phyloP scores from a whole-genome alignment of 1,140 invertebrate species.

The Achroia grisella region DNA sequence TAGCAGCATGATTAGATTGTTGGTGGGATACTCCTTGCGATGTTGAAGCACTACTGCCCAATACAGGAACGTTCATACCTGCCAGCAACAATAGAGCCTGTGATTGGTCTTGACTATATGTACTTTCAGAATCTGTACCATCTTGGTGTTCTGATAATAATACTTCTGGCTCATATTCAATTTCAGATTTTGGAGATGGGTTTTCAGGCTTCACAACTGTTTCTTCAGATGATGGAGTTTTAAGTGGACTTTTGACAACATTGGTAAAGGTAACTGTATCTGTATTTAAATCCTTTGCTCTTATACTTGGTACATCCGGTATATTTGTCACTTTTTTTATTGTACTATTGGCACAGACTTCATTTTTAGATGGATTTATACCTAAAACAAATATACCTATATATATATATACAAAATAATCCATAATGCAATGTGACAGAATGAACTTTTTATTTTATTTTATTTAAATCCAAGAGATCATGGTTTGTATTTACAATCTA shows the following conservation, averaged over 20 bases:
- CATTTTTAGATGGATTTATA: slow-evolving; percentile 61
- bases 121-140: slow-evolving; percentile 42
- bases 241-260: slow-evolving; percentile 45
- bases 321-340: slow-evolving; percentile 44
- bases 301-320: slow-evolving; percentile 29
- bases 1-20: slow-evolving; percentile 74
- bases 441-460: no score
- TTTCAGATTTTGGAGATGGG: slow-evolving; percentile 62
- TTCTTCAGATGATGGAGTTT: slow-evolving; percentile 36
- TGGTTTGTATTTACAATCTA: no score
- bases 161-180: slow-evolving; percentile 67
- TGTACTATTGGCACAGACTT: slow-evolving; percentile 37
- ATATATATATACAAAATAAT: no score
- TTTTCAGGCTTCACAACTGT: slow-evolving; percentile 57
- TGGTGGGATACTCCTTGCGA: slow-evolving; percentile 48
- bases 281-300: slow-evolving; percentile 39
- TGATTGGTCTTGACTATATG: slow-evolving; percentile 49
- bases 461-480: no score
- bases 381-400: slow-evolving; percentile 28
- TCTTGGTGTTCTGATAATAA: slow-evolving; percentile 63
- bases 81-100: slow-evolving; percentile 54
- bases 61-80: slow-evolving; percentile 44
- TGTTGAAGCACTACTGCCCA: slow-evolving; percentile 46
- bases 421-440: no score
- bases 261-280: slow-evolving; percentile 36